phyloP scores from a whole-genome alignment of 2,888 invertebrate species.

The Oscheius sp. region DNA sequence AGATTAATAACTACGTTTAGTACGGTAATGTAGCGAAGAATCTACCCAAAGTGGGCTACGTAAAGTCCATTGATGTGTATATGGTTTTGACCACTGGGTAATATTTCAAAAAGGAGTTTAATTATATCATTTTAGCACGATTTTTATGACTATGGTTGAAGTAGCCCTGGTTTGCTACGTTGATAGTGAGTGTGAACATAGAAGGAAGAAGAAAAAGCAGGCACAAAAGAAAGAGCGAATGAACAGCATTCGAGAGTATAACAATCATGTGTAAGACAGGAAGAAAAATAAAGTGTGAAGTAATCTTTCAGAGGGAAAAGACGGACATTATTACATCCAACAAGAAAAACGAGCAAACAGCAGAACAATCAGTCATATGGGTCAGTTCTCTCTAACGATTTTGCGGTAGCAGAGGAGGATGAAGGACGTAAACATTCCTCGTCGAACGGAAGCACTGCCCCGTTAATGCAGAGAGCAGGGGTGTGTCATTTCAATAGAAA shows the following conservation, averaged over 20 bases:
- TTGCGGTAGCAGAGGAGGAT: conserved; percentile 9
- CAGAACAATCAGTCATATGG: neutral
- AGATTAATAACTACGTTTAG: conserved; percentile 37
- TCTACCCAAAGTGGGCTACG: conserved; percentile 65
- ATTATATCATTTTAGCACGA: conserved; percentile 48
- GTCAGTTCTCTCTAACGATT: neutral
- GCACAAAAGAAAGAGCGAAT: conserved; percentile 50
- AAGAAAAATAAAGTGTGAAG: neutral
- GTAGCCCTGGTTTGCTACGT: conserved; percentile 65
- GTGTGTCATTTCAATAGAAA: neutral
- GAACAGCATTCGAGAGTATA: conserved; percentile 24
- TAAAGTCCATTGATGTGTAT: conserved; percentile 67
- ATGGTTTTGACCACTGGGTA: conserved; percentile 63
- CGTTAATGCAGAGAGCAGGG: neutral
- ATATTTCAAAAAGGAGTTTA: neutral
- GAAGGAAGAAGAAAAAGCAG: conserved; percentile 41
- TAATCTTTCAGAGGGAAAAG: neutral
- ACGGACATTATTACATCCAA: neutral
- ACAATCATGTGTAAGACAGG: neutral
- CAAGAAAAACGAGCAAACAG: conserved; percentile 3
- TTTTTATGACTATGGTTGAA: conserved; percentile 66
- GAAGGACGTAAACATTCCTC: conserved; percentile 18
- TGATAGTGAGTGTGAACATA: conserved; percentile 49
- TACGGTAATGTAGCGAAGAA: conserved; percentile 67
- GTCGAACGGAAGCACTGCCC: conserved; percentile 9